These are phyloP conservation scores for Maccullochella peelii DNA, from an alignment of 2,113 vertebrate species.

Conservation along the genomic window DNA sequence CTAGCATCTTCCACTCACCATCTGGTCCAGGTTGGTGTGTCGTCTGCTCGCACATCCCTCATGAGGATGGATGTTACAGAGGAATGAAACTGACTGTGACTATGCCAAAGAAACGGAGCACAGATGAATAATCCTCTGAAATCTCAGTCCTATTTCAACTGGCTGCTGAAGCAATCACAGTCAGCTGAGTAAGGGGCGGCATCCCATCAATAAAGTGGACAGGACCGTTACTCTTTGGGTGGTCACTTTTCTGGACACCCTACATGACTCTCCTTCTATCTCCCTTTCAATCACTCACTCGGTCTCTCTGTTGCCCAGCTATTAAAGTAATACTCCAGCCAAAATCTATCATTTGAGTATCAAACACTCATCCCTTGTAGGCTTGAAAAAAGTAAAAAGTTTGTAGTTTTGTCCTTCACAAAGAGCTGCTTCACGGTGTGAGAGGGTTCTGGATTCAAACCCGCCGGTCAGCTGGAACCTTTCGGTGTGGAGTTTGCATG, in stretches of 20 bases:
- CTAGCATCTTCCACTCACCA: not conserved
- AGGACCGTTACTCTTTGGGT: slow-evolving; percentile 37
- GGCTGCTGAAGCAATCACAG: slow-evolving; percentile 40
- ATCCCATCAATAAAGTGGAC: slow-evolving; percentile 49
- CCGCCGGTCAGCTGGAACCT: no score
- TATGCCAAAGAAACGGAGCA: slow-evolving; percentile 4
- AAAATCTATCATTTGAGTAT: slow-evolving; percentile 16
- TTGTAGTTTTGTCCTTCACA: slow-evolving; percentile 8
- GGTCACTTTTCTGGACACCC: slow-evolving; percentile 27
- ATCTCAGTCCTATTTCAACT: slow-evolving; percentile 26
- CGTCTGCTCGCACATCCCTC: slow-evolving; percentile 25
- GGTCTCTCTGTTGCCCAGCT: not conserved
- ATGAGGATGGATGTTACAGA: slow-evolving; percentile 23
- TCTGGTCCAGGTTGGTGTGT: slow-evolving; percentile 21
- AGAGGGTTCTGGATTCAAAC: no score
- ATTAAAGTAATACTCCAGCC: not conserved
- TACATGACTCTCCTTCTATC: slow-evolving; percentile 18
- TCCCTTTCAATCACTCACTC: not conserved
- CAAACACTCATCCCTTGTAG: not conserved
- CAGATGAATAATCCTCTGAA: slow-evolving; percentile 29
- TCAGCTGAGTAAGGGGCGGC: not conserved
- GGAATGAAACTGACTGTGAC: slow-evolving; percentile 24
- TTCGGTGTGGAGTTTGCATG: no score
- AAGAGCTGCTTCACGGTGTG: no score
- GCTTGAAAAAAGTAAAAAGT: slow-evolving; percentile 1